Base-by-base conservation (phyloP, 2,888 invertebrate genomes). In the Drosophila rellima region DNA sequence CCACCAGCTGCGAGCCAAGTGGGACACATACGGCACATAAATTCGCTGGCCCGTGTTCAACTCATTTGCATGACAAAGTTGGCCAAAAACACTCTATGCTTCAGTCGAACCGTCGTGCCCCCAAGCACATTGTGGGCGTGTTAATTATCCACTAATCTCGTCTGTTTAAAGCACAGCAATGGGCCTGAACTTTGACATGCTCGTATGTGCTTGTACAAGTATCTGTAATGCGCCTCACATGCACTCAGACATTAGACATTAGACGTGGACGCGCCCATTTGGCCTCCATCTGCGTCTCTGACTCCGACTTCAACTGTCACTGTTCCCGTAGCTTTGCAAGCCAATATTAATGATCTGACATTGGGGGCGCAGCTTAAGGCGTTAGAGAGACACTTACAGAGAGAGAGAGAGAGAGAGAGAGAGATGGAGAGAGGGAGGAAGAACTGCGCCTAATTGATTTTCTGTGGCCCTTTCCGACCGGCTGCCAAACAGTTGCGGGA, bases 71-170 rank as follows among this genome's bases (percentile, higher is more conserved):
- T 85, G 75, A 88, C 86, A 88, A 83, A 83, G 88, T 82, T 88
- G 78, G 88, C 88, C 83, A 88, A 86, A 83, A 86, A 69, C 23
- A 33, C 51, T 37, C 35, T n/a, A 50, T 45, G 45, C 26, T 26
- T 8, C 45, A 54, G 18, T 3, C n/a, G 1, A 23, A 20, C 26
- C 35, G 68, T 44, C 56, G 31, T n/a, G 51, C 33, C 45, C 55
- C 54, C 26, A 26, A 40, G 35, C 59, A 37, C 70, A 47, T 56
- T 65, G 80, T 76, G 89, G 89, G 86, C 89, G 89, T 89, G 88
- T 86, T 88, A 86, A 86, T 86, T 89, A 86, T 87, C 78, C 78
- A 74, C 82, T 89, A 87, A 87, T 82, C 82, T 76, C 78, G 88
- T 70, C 70, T 67, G 86, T 70, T 73, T 70, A 70, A 78, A 74